Base-by-base conservation (phyloP, 2,888 invertebrate species). In the Dicyrtomina minuta region DNA sequence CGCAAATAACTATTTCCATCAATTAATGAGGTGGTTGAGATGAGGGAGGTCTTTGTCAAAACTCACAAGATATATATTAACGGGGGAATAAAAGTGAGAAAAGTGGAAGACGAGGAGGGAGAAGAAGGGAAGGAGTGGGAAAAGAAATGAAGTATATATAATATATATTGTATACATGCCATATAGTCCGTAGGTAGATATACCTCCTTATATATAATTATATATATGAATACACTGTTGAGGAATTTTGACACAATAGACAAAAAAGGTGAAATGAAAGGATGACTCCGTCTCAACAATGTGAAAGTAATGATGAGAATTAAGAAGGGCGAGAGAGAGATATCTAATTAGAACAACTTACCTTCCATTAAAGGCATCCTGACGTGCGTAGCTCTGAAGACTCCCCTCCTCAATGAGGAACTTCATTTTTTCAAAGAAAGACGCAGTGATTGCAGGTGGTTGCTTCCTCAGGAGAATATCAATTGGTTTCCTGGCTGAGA, bases 381-480 rank as follows among this genome's bases (percentile, higher is more conserved):
- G 89, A 78, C 93, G 91, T 12, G 98, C 96, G 84, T 97, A 98
- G 83, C 93, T 96, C 83, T 99, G 99, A 65, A 99, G 88, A 82
- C 96, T 96, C 81, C 96, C 95, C 82, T 96, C 96, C 83, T 98
- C 97, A 77, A 99, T 96, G 75, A 99, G 87, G 85, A 99, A 99
- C 81, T 94, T 93, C 93, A 97, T 96, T 80, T 96, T 88, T 82
- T 98, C 96, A 82, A 95, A 97, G 87, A 99, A 99, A 1, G 96
- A 96, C 0, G 97, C 96, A 0, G 96, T 97, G 79, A 96, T 93
- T 26, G 94, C 93, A 2, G 96, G 96, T 0, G 97, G 95, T 81
- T 97, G 96, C 83, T 96, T 96, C 69, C 96, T 86, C 58, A 97
- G 86, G 17, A 99, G 86, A 75, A 98, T 95, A 82, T 98, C 96